Evolutionary conservation across 2,113 vertebrate genomes (phyloP).

Genomic region (Gambusia holbrooki): DNA sequence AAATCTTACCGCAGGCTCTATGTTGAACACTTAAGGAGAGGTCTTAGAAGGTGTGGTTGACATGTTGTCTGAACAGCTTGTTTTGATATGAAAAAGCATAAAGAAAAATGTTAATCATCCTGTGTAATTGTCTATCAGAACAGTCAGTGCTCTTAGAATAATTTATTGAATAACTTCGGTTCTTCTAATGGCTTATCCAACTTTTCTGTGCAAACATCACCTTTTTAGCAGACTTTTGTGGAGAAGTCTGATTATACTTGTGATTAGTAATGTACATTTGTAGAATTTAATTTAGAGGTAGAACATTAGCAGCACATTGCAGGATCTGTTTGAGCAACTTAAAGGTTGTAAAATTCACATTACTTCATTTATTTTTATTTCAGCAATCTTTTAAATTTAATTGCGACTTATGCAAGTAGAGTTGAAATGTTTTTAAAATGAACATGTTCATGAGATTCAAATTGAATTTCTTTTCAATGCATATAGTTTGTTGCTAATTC

Average conservation of each 20-base stretch:
- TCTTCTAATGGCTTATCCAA: slow-evolving; percentile 2
- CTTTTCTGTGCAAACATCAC: not conserved
- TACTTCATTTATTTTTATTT: not conserved
- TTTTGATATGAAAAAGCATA: slow-evolving; percentile 15
- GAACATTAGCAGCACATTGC: not conserved
- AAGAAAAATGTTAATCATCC: not conserved
- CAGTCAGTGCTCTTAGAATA: not conserved
- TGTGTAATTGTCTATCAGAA: slow-evolving; percentile 23
- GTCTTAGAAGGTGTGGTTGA: slow-evolving; percentile 19
- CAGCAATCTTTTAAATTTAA: not conserved
- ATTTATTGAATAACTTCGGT: slow-evolving; percentile 16
- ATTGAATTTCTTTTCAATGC: not conserved
- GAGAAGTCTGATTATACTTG: not conserved
- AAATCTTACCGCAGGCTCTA: slow-evolving; percentile 8
- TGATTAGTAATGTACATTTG: not conserved
- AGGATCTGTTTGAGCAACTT: too few species aligned
- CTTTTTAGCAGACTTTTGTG: not conserved
- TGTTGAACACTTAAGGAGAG: slow-evolving; percentile 29
- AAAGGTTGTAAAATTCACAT: not conserved
- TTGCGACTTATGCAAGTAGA: too few species aligned
- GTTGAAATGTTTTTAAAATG: not conserved
- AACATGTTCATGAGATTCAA: not conserved
- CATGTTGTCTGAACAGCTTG: slow-evolving; percentile 3
- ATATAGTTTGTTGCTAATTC: too few species aligned
- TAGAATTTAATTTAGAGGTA: not conserved